These are phyloP conservation scores for Pandion haliaetus DNA, from an alignment of 2,113 vertebrate genomes.

Conservation along the genomic window DNA sequence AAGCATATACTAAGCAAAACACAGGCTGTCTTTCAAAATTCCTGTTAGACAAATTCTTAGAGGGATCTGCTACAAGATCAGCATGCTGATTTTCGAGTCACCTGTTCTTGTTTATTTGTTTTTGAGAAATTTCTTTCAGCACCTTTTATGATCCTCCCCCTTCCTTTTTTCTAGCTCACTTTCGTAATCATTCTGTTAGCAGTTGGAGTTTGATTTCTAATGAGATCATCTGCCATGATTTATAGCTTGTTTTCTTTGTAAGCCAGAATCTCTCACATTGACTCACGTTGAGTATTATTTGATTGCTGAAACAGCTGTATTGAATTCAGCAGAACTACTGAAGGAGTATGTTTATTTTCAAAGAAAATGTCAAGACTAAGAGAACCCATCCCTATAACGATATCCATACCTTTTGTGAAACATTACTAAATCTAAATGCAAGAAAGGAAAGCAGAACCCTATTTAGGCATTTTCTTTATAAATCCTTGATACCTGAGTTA, in stretches of 20 bases:
- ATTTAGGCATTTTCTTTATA: not conserved
- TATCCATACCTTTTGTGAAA: not conserved
- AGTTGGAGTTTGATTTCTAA: not conserved
- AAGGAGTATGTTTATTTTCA: not conserved
- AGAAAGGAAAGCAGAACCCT: not conserved
- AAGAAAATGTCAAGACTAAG: not conserved
- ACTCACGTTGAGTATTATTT: not conserved
- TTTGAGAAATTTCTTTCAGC: not conserved
- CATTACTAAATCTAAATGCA: not conserved
- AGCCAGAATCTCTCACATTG: not conserved
- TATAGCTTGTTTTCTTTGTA: not conserved
- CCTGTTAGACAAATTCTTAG: not conserved
- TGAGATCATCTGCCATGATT: not conserved
- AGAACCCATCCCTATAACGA: not conserved
- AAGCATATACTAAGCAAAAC: not conserved
- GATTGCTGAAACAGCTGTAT: not conserved
- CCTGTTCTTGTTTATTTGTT: not conserved
- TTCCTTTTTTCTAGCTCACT: accelerated
- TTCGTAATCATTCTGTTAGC: not conserved
- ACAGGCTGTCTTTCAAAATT: not conserved
- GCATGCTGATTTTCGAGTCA: not conserved
- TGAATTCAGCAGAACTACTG: not conserved
- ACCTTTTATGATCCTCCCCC: not conserved
- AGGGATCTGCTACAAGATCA: not conserved
- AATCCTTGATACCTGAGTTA: not conserved